Evolutionary conservation across 2,113 vertebrate genomes (phyloP), one percentile per base, ranked within the genome.

Genomic region (Trematomus loennbergii): DNA sequence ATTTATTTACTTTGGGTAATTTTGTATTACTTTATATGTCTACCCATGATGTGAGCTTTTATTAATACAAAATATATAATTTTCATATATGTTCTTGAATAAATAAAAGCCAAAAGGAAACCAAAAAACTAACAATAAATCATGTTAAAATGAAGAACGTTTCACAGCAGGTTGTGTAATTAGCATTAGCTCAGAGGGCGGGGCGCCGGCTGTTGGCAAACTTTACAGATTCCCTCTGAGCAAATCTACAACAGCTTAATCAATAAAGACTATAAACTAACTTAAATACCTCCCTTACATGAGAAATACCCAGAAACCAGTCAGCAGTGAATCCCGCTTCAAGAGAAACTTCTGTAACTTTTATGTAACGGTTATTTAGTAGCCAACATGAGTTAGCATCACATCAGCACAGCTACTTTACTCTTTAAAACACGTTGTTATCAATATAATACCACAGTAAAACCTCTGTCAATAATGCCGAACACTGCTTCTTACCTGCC

Each of bases 401-500:
- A 58, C 87, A 29, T 8, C 10, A 58, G n/a, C 46, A 36, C 29
- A 4, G 20, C 4, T 7, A 18, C 52, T 58, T n/a, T 7, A 40
- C 6, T 40, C 36, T 63, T 80, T n/a, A 45, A 72, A 64, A 75
- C 12, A n/a, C 16, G 2, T 22, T 29, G 4, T 29, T 29, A 29
- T 29, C 29, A 29, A 4, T 29, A 29, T 29, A 29, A 29, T 29
- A 29, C 29, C 29, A 29, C 29, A 29, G 29, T 29, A 29, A 29
- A 29, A 29, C 29, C 29, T 25, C 4, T 7, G 10, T 78, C 17
- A 9, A 2, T 40, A 10, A 8, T 5, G 4, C 48, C n/a, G 48
- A 49, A n/a, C 5, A 3, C 1, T 5, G 12, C 17, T 66, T 68
- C 83, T 89, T 93, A 95, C 95, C 94, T 18, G 85, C 61, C 0